These are phyloP conservation scores for Characodon lateralis DNA, from an alignment of 2,797 vertebrate species.

Conservation along the genomic window DNA sequence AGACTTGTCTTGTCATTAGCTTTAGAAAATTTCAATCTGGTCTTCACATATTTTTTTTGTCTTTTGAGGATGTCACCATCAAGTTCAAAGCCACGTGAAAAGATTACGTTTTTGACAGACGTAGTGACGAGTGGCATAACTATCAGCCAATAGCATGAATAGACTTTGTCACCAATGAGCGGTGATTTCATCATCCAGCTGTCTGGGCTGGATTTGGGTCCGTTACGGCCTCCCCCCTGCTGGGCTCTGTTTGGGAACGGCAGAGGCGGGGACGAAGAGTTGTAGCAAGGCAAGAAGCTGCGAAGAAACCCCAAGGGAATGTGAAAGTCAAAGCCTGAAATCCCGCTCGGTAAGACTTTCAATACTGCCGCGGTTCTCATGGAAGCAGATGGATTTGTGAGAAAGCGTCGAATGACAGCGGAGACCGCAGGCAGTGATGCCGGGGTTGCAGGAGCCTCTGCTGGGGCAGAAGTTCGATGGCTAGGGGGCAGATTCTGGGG, in stretches of 20 bases:
- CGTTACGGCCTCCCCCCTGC: conserved; percentile 46
- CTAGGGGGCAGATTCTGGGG: conserved; percentile 81
- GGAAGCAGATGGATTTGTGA: conserved; percentile 83
- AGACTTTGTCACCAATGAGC: conserved; percentile 60
- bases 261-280: conserved; percentile 38
- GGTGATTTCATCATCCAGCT: conserved; percentile 15
- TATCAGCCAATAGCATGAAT: conserved; percentile 46
- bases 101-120: conserved; percentile 13
- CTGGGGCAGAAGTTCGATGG: conserved; percentile 85
- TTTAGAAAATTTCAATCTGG: too few species aligned
- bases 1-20: too few species aligned
- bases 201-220: conserved; percentile 25
- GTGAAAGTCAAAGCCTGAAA: conserved; percentile 44
- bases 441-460: conserved; percentile 82
- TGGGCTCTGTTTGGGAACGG: conserved; percentile 21
- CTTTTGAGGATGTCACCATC: not conserved
- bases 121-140: conserved; percentile 30
- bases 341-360: conserved; percentile 10
- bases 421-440: conserved; percentile 77
- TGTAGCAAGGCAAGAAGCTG: conserved; percentile 10
- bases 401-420: conserved; percentile 79
- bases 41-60: not conserved
- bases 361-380: conserved; percentile 66
- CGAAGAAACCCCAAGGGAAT: conserved; percentile 52
- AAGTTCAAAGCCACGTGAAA: conserved; percentile 21